phyloP scores from a whole-genome alignment of 2,113 vertebrate species.

The Caranx melampygus region DNA sequence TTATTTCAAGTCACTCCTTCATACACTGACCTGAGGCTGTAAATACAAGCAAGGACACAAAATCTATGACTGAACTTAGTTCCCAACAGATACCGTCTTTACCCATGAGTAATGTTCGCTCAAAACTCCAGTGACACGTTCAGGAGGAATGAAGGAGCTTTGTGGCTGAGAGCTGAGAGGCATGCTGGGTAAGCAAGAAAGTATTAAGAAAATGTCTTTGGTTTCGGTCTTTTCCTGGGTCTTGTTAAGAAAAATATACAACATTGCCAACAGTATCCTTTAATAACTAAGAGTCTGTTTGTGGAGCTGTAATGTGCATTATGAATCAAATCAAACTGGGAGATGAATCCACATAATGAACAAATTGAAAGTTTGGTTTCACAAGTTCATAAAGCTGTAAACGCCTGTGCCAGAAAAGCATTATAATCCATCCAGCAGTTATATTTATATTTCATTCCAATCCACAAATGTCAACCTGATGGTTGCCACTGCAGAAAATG shows the following conservation, averaged over 20 bases:
- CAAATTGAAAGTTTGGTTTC: neutral
- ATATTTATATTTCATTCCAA: neutral
- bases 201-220: neutral
- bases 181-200: neutral
- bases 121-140: neutral
- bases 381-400: neutral
- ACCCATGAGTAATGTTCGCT: neutral
- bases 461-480: neutral
- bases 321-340: neutral
- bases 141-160: neutral
- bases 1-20: neutral
- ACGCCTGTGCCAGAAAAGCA: neutral
- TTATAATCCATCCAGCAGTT: neutral
- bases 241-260: neutral
- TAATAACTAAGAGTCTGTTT: neutral
- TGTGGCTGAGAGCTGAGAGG: neutral
- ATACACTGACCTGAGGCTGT: neutral
- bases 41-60: neutral
- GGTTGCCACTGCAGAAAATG: neutral
- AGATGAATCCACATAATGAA: neutral
- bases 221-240: slow-evolving; percentile 10
- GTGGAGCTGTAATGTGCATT: neutral
- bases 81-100: neutral
- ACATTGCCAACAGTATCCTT: neutral
- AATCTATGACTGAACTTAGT: neutral